Percentiles rank a stretch among this genome's conserved stretches.
These are phyloP conservation scores for Mus musculus DNA, from an alignment of 2,113 vertebrate genomes.

Conservation along the genomic window DNA sequence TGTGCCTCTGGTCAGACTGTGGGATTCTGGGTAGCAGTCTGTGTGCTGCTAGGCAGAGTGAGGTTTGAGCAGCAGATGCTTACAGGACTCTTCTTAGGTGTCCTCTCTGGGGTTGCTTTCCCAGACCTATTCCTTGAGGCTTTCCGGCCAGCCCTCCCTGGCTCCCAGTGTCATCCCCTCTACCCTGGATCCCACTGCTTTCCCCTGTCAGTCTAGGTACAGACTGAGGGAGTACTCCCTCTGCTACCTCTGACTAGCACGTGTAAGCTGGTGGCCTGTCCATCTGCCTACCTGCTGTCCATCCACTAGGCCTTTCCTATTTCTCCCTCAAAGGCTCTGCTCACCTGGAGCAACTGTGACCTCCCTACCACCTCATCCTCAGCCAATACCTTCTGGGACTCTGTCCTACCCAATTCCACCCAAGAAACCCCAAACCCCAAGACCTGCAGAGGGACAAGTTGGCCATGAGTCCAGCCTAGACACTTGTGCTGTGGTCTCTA, in stretches of 20 bases:
- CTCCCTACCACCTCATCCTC: background rate
- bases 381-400: background rate
- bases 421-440: background rate
- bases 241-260: background rate
- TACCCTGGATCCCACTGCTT: background rate
- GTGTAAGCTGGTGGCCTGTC: background rate
- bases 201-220: too few relatives aligned
- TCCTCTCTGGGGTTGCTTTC: background rate
- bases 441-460: background rate
- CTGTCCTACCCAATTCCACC: background rate
- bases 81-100: background rate
- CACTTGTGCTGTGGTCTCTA: accelerated
- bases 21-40: background rate
- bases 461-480: background rate
- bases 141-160: background rate
- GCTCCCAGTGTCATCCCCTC: background rate
- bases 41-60: accelerated
- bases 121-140: background rate
- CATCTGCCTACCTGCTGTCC: background rate
- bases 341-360: accelerated
- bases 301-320: background rate
- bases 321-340: background rate
- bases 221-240: background rate
- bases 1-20: background rate
- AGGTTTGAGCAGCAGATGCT: background rate